Evolutionary conservation across 2,888 invertebrate genomes (phyloP).

Genomic region (Drosophila percnosoma): DNA sequence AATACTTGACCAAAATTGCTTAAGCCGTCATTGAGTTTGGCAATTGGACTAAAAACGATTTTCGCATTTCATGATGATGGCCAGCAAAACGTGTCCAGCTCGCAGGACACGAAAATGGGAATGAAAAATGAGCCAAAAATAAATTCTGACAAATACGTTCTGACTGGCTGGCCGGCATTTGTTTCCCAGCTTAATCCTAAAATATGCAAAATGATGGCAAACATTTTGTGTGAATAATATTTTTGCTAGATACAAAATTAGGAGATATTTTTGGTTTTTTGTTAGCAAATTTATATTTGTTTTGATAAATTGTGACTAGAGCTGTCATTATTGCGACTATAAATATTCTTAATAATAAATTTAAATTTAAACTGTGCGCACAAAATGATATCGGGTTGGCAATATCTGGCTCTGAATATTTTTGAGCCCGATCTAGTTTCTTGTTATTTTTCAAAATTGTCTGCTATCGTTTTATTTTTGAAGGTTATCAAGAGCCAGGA

Average conservation of each 20-base stretch:
- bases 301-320: constrained; percentile 19
- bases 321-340: background rate
- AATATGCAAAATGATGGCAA: constrained; percentile 18
- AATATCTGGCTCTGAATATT: background rate
- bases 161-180: constrained; percentile 9
- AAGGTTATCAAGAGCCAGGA: background rate
- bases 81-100: constrained; percentile 33
- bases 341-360: background rate
- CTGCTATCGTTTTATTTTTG: background rate
- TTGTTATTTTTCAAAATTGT: too few relatives aligned
- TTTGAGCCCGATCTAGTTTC: background rate
- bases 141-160: constrained; percentile 55
- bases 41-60: constrained; percentile 33
- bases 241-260: constrained; percentile 8
- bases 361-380: too few relatives aligned
- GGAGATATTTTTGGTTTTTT: background rate
- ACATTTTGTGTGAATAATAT: constrained; percentile 18
- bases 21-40: constrained; percentile 8
- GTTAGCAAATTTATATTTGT: constrained; percentile 1
- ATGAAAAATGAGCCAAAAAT: constrained; percentile 23
- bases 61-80: constrained; percentile 47
- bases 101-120: background rate
- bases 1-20: constrained; percentile 29
- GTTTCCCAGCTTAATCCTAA: constrained; percentile 31
- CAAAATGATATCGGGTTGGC: background rate